These are phyloP conservation scores for Petrocephalus sullivani DNA, from an alignment of 2,797 vertebrate species.

Conservation along the genomic window DNA sequence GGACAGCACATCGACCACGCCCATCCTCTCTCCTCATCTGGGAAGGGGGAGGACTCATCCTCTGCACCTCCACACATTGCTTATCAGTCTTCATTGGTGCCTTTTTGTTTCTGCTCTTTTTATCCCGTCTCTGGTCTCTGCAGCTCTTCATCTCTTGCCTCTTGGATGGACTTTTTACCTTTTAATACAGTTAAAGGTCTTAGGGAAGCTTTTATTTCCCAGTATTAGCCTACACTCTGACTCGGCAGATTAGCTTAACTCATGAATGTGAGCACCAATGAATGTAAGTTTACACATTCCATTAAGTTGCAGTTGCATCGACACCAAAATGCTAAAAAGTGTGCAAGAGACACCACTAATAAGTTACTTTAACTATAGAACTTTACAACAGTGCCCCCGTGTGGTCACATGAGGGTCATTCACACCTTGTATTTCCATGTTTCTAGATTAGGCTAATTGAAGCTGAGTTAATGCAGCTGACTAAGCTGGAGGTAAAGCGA, in stretches of 20 bases:
- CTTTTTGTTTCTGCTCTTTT: neutral
- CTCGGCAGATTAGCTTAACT: neutral
- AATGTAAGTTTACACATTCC: neutral
- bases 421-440: conserved; percentile 63
- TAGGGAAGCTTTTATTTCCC: neutral
- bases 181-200: neutral
- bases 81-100: neutral
- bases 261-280: neutral
- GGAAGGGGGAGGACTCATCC: neutral
- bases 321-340: neutral
- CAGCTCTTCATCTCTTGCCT: conserved; percentile 16
- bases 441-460: conserved; percentile 98
- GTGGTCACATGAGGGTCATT: conserved; percentile 8
- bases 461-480: conserved; percentile 93
- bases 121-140: neutral
- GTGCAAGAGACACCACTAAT: neutral
- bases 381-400: neutral
- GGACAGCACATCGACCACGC: neutral
- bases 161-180: neutral
- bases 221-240: neutral
- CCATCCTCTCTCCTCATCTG: conserved; percentile 9
- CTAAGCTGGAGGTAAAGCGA: conserved; percentile 96
- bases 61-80: conserved; percentile 19
- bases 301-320: neutral
- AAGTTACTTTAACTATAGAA: neutral